Evolutionary conservation across 1,140 invertebrate species (phyloP), one percentile per base, ranked within the genome.

Genomic region (Drosophila ficusphila): DNA sequence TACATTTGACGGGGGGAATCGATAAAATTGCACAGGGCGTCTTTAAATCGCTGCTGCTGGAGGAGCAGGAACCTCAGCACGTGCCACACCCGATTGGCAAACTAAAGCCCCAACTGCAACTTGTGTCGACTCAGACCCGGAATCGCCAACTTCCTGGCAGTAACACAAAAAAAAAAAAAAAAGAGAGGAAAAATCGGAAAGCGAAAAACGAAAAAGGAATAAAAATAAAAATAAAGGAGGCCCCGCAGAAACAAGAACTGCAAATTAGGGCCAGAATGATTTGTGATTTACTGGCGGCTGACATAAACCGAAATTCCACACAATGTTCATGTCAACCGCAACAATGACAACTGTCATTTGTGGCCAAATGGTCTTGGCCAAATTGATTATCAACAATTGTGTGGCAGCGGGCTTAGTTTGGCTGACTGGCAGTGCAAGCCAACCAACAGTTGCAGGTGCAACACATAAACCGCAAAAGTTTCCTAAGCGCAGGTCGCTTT

Each of bases 321-420:
- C 64, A 56, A 69, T 68, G 67, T 65, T 60, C 78, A 82, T 82
- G 78, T 82, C 73, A 81, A 77, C 61, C 44, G 76, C 60, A 51
- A 72, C 51, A 64, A 76, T 31, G 58, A 49, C 49, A 65, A 74
- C 76, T 79, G 76, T 74, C 76, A 75, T 79, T 75, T 78, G 52
- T 78, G 75, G 68, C 54, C 68, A 79, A 83, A 85, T 85, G 23
- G 53, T 72, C 54, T 72, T 25, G 67, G 67, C 49, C 64, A 82
- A 86, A 88, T 88, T 88, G 82, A 88, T 88, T 88, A 88, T 82
- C 82, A 86, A 70, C 73, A 62, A 60, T 11, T 9, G 34, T 23
- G 3, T 14, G 29, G 48, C 41, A 25, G 14, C 11, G 23, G 42
- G 8, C 23, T 23, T 9, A 11, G 14, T 1, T 19, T 3, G 36